A percentile compares a stretch with the other conserved stretches of the same genome.
Evolutionary conservation across 2,113 vertebrate genomes (phyloP).

Genomic region (Pipa parva): DNA sequence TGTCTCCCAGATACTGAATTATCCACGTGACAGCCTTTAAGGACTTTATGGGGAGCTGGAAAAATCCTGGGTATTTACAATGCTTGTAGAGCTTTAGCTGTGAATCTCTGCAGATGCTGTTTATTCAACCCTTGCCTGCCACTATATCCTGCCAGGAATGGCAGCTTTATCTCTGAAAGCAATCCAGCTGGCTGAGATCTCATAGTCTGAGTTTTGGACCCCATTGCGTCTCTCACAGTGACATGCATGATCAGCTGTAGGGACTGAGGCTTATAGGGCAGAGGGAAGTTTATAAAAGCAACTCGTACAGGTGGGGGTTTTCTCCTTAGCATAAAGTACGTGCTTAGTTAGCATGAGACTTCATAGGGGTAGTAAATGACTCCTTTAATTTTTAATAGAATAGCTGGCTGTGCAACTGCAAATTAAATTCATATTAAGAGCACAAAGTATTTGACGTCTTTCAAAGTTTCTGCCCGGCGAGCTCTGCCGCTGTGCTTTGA

Average conservation of each 20-base stretch:
- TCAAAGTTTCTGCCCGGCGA: too few relatives aligned
- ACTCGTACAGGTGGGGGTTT: neutral
- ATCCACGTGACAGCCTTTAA: neutral
- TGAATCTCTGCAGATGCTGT: constrained; percentile 12
- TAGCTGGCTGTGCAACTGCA: too few relatives aligned
- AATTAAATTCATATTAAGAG: too few relatives aligned
- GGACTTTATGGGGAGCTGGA: constrained; percentile 13
- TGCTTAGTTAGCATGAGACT: neutral
- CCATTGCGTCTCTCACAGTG: neutral
- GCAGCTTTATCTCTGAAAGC: neutral
- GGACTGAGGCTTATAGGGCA: neutral
- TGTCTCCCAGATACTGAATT: neutral
- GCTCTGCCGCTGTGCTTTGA: too few relatives aligned
- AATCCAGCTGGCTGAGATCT: neutral
- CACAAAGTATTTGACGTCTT: too few relatives aligned
- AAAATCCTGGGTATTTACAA: constrained; percentile 21
- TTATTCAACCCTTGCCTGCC: constrained; percentile 1
- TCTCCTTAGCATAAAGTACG: neutral
- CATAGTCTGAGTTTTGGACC: neutral
- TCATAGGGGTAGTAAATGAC: too few relatives aligned
- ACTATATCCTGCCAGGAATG: neutral
- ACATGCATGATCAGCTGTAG: constrained; percentile 10
- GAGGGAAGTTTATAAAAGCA: neutral
- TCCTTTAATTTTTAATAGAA: too few relatives aligned
- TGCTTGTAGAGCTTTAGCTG: neutral